A percentile compares a stretch with the other conserved stretches of the same genome.
Conservation (phyloP, 2,113 vertebrate genomes). For the Otus sunia region DNA sequence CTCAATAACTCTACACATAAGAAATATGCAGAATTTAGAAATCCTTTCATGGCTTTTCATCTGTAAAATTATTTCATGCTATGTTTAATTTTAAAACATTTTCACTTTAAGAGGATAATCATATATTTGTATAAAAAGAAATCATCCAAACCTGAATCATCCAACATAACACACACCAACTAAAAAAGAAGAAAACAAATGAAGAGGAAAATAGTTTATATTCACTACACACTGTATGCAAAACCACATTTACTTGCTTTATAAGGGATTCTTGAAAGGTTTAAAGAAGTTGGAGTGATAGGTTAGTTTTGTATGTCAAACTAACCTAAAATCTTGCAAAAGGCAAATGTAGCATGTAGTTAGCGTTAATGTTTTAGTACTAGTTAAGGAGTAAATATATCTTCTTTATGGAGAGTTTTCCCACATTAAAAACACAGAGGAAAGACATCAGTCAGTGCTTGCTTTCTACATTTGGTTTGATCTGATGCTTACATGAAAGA, state of each 20-base stretch:
- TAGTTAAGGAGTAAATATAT: not conserved
- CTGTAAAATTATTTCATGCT: not conserved
- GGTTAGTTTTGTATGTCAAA: not conserved
- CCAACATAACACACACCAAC: not conserved
- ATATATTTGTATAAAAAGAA: not conserved
- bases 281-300: not conserved
- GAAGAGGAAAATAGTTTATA: not conserved
- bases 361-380: not conserved
- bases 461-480: not conserved
- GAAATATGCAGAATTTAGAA: not conserved
- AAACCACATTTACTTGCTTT: not conserved
- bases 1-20: not conserved
- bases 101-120: not conserved
- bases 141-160: not conserved
- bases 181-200: not conserved
- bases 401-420: not conserved
- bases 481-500: not conserved
- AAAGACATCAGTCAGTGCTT: not conserved
- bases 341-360: not conserved
- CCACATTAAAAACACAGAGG: not conserved
- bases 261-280: not conserved
- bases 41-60: not conserved
- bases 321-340: not conserved
- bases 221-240: not conserved
- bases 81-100: not conserved